Conservation (phyloP, 2,888 invertebrate species). For the Epicampocera succincta region DNA sequence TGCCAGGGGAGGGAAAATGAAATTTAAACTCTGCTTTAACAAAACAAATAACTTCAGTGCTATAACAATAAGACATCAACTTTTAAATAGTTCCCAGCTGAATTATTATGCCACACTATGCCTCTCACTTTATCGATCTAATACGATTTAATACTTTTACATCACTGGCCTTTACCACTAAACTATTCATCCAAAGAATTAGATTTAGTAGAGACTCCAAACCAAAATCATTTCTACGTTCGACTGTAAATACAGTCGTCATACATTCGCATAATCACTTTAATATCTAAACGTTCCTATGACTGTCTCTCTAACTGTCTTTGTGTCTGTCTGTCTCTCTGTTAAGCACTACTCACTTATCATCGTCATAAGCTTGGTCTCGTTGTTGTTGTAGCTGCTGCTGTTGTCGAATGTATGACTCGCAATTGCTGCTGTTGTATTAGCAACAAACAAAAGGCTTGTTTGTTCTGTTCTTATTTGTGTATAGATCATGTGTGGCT, state of each 20-base stretch:
- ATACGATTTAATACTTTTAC: neutral
- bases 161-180: slow-evolving; percentile 1
- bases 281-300: slow-evolving; percentile 40
- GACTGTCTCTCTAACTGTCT: slow-evolving; percentile 34
- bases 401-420: slow-evolving; percentile 47
- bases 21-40: too few species aligned
- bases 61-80: too few species aligned
- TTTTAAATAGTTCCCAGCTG: neutral
- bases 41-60: too few species aligned
- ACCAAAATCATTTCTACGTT: slow-evolving; percentile 12
- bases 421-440: slow-evolving; percentile 35
- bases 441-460: slow-evolving; percentile 22
- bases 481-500: slow-evolving; percentile 65
- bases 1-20: too few species aligned
- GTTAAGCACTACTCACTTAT: slow-evolving; percentile 65
- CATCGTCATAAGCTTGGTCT: slow-evolving; percentile 62
- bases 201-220: slow-evolving; percentile 14
- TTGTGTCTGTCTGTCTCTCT: slow-evolving; percentile 30
- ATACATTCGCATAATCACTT: slow-evolving; percentile 51
- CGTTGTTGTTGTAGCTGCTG: slow-evolving; percentile 14
- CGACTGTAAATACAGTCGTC: slow-evolving; percentile 34
- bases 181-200: slow-evolving; percentile 40
- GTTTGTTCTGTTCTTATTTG: slow-evolving; percentile 13
- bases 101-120: neutral
- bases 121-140: neutral